Percentiles rank a stretch among this genome's conserved stretches.
phyloP scores from a whole-genome alignment of 2,888 invertebrate species.

The Synergus gifuensis region DNA sequence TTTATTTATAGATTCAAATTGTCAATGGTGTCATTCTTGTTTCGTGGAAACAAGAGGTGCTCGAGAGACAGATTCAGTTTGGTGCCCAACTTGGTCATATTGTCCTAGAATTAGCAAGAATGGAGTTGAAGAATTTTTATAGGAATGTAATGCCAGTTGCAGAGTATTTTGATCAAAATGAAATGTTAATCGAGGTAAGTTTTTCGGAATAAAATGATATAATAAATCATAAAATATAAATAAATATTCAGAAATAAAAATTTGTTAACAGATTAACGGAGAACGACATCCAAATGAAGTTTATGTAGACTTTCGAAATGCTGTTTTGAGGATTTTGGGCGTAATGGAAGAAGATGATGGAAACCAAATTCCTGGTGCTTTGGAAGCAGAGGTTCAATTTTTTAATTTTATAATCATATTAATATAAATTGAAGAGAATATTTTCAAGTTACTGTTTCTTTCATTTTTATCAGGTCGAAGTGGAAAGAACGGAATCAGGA shows the following conservation, averaged over 20 bases:
- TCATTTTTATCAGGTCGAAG: constrained; percentile 66
- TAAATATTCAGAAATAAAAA: too few relatives aligned
- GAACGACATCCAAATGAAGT: constrained; percentile 92
- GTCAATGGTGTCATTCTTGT: constrained; percentile 92
- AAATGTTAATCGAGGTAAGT: constrained; percentile 85
- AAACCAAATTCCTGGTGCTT: constrained; percentile 57
- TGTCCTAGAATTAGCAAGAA: constrained; percentile 88
- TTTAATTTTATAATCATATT: background rate
- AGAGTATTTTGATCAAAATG: constrained; percentile 93
- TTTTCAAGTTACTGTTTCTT: background rate
- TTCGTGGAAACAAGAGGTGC: constrained; percentile 91
- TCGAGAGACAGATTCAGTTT: constrained; percentile 94
- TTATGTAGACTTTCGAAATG: constrained; percentile 90
- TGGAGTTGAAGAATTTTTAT: constrained; percentile 94
- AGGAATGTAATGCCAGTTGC: constrained; percentile 93
- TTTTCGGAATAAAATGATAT: background rate
- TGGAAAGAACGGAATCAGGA: constrained; percentile 64
- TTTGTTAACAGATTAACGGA: constrained; percentile 86
- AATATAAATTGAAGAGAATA: background rate
- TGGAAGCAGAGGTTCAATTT: constrained; percentile 69
- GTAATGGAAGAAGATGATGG: constrained; percentile 63
- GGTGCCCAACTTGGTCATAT: constrained; percentile 93
- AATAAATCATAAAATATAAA: background rate
- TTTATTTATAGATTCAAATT: constrained; percentile 86
- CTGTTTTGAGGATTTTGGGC: constrained; percentile 88